These are phyloP conservation scores for Lepidurus packardi DNA, from an alignment of 1,140 invertebrate genomes.

Conservation along the genomic window DNA sequence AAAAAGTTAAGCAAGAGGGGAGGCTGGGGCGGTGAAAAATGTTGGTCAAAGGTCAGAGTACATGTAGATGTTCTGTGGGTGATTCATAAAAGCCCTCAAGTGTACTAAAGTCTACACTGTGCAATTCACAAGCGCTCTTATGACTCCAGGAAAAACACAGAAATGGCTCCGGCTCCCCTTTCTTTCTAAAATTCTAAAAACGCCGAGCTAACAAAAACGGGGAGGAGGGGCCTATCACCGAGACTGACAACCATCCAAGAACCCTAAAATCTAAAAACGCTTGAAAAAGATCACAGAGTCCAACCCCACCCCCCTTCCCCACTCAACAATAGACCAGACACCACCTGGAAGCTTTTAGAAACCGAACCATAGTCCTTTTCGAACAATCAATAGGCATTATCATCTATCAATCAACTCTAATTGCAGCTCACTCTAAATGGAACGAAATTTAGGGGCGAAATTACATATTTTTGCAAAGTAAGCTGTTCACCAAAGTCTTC, in stretches of 20 bases:
- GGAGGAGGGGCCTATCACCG: neutral
- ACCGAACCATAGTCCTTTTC: neutral
- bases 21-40: conserved; percentile 3
- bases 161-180: neutral
- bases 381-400: neutral
- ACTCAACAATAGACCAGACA: neutral
- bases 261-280: neutral
- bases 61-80: neutral
- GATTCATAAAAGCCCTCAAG: conserved; percentile 14
- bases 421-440: neutral
- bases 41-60: conserved; percentile 18
- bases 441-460: neutral
- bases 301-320: neutral
- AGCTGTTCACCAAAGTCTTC: too few species aligned
- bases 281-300: neutral
- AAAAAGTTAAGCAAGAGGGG: neutral
- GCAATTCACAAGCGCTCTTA: conserved; percentile 21
- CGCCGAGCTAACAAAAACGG: neutral
- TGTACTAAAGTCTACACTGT: conserved; percentile 5
- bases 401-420: conserved; percentile 6
- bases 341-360: conserved; percentile 9
- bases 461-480: neutral
- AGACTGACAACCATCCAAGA: neutral
- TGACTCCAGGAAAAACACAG: conserved; percentile 14
- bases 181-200: neutral